phyloP scores from a whole-genome alignment of 2,888 invertebrate species.

The Drosophila infuscata region DNA sequence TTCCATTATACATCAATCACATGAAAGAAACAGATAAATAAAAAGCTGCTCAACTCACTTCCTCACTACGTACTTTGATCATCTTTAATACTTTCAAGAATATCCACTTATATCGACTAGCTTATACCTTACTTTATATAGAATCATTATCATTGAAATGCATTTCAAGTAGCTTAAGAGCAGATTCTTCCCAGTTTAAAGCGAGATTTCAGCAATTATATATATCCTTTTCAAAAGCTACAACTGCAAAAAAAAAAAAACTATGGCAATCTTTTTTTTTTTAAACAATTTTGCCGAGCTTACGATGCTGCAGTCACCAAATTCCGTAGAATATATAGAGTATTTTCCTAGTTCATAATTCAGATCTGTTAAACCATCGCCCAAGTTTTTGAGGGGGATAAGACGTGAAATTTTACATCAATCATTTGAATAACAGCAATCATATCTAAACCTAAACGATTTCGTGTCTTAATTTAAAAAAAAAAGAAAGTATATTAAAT shows the following conservation, averaged over 20 bases:
- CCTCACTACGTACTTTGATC: conserved; percentile 37
- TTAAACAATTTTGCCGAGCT: conserved; percentile 24
- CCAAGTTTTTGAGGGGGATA: conserved; percentile 32
- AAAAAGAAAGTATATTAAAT: conserved; percentile 58
- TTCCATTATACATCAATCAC: conserved; percentile 38
- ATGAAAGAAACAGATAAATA: background rate
- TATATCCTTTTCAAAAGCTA: conserved; percentile 42
- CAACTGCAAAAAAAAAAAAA: conserved; percentile 3
- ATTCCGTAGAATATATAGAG: background rate
- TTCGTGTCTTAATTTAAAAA: conserved; percentile 76
- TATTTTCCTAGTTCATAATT: conserved; percentile 12
- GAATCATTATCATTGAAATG: background rate
- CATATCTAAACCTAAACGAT: conserved; percentile 72
- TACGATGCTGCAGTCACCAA: conserved; percentile 16
- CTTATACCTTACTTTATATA: conserved; percentile 2
- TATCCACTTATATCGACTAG: conserved; percentile 4
- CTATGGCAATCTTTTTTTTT: background rate
- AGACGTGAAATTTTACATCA: conserved; percentile 52
- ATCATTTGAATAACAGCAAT: conserved; percentile 70
- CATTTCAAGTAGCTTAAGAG: background rate
- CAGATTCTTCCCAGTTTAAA: conserved; percentile 18
- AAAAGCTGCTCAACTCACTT: conserved; percentile 46
- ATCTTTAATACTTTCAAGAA: conserved; percentile 37
- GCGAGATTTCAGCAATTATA: conserved; percentile 16
- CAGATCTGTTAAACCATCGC: conserved; percentile 6